Base-by-base conservation (phyloP, 2,797 vertebrate genomes). In the Etheostoma nigrum region DNA sequence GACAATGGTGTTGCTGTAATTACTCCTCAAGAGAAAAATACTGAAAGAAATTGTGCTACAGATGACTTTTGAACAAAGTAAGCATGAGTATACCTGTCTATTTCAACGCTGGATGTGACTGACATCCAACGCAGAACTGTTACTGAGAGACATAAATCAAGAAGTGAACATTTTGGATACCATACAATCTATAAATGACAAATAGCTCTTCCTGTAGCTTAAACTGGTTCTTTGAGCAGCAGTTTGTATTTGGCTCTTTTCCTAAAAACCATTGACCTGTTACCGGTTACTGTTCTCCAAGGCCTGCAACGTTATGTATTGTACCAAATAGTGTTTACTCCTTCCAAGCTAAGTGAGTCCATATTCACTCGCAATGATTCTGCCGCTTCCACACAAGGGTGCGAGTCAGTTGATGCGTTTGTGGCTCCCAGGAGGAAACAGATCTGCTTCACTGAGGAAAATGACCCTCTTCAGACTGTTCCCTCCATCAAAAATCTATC, bases 401-500 rank as follows among this genome's bases (percentile, higher is more conserved):
- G 52, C 65, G 10, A 40, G 36, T 40, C 53, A 0, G 53, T 67
- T 67, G 27, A 76, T 33, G 59, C 57, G 61, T 77, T 33, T 57
- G 47, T 47, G 58, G 67, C 30, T 72, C 67, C 49, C 40, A 11
- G 48, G 62, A 70, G 68, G 60, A 76, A 82, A 69, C 23, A 18
- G 21, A 76, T 78, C 73, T 51, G 78, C 63, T 52, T 67, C 55
- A 11, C 49, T 1, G 36, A 63, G 67, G 36, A 83, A 82, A 80
- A 53, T 15, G 72, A 88, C 77, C 81, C 74, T 64, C 53, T 52
- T n/a, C 76, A 52, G 67, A 55, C 72, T 23, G 30, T 75, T 71
- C 73, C 61, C 72, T 76, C 73, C 84, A 76, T 88, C 75, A 79
- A 68, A 82, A 79, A 60, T 65, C 71, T 47, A 78, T 81, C 75